These are phyloP conservation scores for Nomada flava DNA, from an alignment of 2,888 invertebrate genomes.

Conservation along the genomic window DNA sequence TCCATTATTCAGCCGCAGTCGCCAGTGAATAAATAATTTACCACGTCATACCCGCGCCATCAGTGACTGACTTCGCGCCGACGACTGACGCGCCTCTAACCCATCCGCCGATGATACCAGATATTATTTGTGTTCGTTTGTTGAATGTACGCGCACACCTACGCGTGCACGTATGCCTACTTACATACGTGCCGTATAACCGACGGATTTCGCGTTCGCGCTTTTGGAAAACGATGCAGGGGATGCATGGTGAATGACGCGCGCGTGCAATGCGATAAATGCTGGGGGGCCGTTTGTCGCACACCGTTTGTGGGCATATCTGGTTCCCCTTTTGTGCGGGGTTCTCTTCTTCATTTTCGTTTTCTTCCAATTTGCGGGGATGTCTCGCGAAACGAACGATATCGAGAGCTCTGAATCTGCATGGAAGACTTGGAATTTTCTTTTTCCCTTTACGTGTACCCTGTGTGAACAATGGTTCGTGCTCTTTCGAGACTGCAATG, in stretches of 20 bases:
- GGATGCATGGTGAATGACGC: slow-evolving; percentile 13
- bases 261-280: background rate
- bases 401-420: background rate
- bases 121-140: slow-evolving; percentile 52
- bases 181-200: background rate
- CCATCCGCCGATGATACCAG: slow-evolving; percentile 47
- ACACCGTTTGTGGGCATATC: too few relatives aligned
- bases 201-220: background rate
- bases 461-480: too few relatives aligned
- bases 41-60: slow-evolving; percentile 77
- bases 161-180: background rate
- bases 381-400: background rate
- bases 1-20: slow-evolving; percentile 80
- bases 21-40: slow-evolving; percentile 82
- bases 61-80: slow-evolving; percentile 70
- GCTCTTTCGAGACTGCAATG: too few relatives aligned
- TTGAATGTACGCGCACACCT: background rate
- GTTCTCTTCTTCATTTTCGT: background rate
- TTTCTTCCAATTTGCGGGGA: background rate
- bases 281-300: background rate
- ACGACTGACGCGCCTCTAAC: slow-evolving; percentile 45
- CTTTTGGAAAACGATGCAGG: slow-evolving; percentile 24
- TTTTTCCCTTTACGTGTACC: background rate
- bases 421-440: background rate
- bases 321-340: too few relatives aligned